phyloP scores from a whole-genome alignment of 2,113 vertebrate species.

The Emydura subglobosa region DNA sequence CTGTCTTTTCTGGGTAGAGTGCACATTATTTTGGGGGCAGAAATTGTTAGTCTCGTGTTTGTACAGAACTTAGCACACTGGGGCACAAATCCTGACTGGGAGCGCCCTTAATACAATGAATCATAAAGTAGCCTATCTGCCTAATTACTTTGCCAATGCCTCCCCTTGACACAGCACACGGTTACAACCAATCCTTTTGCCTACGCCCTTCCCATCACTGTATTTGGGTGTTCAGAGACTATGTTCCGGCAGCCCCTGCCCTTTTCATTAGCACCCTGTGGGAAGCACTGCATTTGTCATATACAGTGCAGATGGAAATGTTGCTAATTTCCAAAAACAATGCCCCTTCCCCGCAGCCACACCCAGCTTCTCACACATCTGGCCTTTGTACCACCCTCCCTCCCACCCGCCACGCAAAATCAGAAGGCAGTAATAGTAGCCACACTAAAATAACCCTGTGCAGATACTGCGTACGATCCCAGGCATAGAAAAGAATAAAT shows the following conservation, averaged over 20 bases:
- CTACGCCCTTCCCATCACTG: background rate
- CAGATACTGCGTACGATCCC: background rate
- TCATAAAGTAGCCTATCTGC: background rate
- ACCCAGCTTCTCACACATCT: background rate
- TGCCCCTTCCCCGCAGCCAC: background rate
- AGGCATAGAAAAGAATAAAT: background rate
- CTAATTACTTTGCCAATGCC: background rate
- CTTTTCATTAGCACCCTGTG: background rate
- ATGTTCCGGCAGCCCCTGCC: rapidly evolving
- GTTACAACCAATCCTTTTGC: background rate
- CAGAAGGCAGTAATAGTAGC: background rate
- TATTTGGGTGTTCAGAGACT: rapidly evolving
- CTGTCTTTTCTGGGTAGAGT: background rate
- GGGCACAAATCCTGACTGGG: background rate
- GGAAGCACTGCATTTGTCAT: background rate
- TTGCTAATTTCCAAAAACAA: background rate
- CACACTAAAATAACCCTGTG: background rate
- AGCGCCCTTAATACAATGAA: background rate
- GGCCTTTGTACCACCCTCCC: background rate
- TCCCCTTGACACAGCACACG: background rate
- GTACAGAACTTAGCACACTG: background rate
- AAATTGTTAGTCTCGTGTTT: background rate
- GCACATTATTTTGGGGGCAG: background rate
- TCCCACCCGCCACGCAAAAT: background rate
- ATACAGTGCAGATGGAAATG: background rate